Conservation (phyloP, 2,888 invertebrate species). For the Heteromurus nitidus region DNA sequence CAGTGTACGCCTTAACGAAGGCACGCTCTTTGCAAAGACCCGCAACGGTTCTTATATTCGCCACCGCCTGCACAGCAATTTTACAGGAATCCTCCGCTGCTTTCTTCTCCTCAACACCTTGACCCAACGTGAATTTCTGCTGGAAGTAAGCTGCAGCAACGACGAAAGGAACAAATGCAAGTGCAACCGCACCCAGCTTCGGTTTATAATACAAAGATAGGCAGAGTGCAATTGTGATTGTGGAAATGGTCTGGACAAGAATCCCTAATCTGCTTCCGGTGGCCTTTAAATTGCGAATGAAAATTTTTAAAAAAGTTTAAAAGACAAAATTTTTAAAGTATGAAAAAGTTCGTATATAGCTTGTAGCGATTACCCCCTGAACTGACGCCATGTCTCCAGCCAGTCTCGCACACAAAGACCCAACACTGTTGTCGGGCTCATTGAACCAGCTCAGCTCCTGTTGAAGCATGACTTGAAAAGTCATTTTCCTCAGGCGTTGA, state of each 20-base stretch:
- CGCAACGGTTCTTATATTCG: constrained; percentile 81
- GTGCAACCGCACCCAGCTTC: constrained; percentile 84
- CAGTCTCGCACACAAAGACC: constrained; percentile 84
- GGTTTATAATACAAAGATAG: constrained; percentile 84
- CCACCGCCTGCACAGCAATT: constrained; percentile 75
- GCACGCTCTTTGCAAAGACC: constrained; percentile 83
- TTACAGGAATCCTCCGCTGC: constrained; percentile 81
- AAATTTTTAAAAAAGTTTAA: background rate
- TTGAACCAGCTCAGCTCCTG: constrained; percentile 82
- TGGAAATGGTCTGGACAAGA: constrained; percentile 84
- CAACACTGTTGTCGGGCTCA: constrained; percentile 83
- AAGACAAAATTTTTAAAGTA: background rate
- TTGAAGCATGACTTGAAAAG: constrained; percentile 82
- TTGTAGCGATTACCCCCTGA: constrained; percentile 83
- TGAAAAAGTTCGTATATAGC: background rate
- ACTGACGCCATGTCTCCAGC: constrained; percentile 87
- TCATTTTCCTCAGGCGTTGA: constrained; percentile 81
- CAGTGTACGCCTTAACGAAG: constrained; percentile 81
- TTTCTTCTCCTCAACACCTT: constrained; percentile 82
- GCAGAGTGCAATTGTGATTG: constrained; percentile 81
- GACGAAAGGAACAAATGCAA: constrained; percentile 85
- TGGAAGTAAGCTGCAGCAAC: constrained; percentile 82
- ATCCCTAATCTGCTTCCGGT: constrained; percentile 83
- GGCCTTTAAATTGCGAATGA: constrained; percentile 50
- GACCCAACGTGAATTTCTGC: constrained; percentile 81